These are phyloP conservation scores for Pristionchus entomophagus DNA, from an alignment of 2,888 invertebrate species.

Conservation along the genomic window DNA sequence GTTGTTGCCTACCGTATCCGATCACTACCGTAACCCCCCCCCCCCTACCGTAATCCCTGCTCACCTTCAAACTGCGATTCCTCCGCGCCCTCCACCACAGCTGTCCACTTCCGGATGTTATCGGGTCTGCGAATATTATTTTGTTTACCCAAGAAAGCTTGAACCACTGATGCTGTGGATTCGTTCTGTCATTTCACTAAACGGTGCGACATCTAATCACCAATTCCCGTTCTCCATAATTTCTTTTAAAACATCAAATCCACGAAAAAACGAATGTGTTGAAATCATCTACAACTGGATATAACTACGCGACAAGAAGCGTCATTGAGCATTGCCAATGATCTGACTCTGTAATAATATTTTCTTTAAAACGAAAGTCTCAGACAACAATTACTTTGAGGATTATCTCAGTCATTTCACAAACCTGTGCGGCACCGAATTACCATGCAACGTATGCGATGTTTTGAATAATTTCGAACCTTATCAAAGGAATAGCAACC, in stretches of 20 bases:
- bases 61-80: slow-evolving; percentile 20
- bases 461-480: too few relatives aligned
- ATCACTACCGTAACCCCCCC: neutral
- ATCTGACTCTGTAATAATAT: neutral
- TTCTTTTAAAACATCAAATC: neutral
- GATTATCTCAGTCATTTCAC: too few relatives aligned
- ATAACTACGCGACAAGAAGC: neutral
- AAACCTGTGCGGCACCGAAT: too few relatives aligned
- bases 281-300: neutral
- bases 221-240: too few relatives aligned
- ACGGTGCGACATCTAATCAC: neutral
- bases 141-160: neutral
- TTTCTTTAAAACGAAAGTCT: neutral
- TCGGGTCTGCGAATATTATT: neutral
- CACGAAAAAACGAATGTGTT: neutral
- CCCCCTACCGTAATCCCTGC: neutral
- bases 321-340: neutral
- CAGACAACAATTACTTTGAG: too few relatives aligned
- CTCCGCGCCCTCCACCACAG: slow-evolving; percentile 11
- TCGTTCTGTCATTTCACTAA: neutral
- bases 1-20: neutral
- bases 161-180: neutral
- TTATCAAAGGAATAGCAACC: neutral
- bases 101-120: neutral
- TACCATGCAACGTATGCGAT: too few relatives aligned